These are phyloP conservation scores for Myiotriccus ornatus DNA, from an alignment of 2,797 vertebrate species.

Conservation along the genomic window DNA sequence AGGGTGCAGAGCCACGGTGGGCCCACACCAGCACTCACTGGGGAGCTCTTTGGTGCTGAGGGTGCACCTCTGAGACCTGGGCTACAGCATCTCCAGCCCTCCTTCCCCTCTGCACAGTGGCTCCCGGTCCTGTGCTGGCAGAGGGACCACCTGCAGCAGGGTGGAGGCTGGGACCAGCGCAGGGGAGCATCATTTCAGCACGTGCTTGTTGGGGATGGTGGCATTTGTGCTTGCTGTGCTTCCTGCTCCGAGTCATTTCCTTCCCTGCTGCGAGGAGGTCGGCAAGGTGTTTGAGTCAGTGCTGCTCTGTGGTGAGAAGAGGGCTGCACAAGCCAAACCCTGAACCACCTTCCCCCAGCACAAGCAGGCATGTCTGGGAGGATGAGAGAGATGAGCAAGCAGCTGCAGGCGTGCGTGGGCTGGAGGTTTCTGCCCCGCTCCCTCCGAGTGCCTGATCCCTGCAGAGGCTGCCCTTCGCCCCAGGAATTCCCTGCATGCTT, in stretches of 20 bases:
- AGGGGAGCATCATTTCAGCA: rapidly evolving
- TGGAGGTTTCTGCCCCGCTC: background rate
- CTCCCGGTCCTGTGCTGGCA: rapidly evolving
- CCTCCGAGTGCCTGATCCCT: background rate
- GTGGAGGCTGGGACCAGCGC: background rate
- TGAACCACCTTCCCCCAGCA: background rate
- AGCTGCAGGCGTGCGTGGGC: slow-evolving; percentile 31
- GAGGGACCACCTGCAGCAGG: background rate
- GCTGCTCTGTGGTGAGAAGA: background rate
- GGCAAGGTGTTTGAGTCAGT: background rate
- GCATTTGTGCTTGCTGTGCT: background rate
- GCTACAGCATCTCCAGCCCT: background rate
- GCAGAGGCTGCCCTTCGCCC: background rate
- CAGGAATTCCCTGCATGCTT: background rate
- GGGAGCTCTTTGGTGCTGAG: background rate
- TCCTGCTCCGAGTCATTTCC: slow-evolving; percentile 13
- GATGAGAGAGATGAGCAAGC: background rate
- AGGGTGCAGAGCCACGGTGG: background rate
- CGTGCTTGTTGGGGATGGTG: background rate
- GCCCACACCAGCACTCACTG: rapidly evolving
- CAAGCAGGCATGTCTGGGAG: background rate
- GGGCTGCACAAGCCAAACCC: background rate
- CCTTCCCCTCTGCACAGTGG: rapidly evolving
- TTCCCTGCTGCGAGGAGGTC: background rate
- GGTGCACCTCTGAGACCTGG: background rate